A percentile compares a stretch with the other conserved stretches of the same genome.
Conservation (phyloP, 2,888 invertebrate species). For the Noctua janthe region DNA sequence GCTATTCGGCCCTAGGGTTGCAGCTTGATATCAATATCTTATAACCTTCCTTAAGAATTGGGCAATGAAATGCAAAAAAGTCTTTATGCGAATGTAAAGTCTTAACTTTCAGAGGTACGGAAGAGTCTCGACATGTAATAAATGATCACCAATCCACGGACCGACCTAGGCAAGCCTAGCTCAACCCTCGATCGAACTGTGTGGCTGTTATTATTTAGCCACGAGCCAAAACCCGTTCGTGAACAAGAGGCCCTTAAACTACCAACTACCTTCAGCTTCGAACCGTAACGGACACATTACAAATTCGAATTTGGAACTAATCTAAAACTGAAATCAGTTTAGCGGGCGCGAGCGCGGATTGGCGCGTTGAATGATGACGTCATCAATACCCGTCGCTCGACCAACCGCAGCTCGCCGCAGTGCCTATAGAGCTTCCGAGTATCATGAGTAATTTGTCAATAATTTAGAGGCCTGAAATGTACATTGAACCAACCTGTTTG, state of each 20-base stretch:
- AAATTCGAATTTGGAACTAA: slow-evolving; percentile 85
- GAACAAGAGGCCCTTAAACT: slow-evolving; percentile 25
- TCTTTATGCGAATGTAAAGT: background rate
- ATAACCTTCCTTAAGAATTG: background rate
- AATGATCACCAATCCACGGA: background rate
- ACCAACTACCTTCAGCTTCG: slow-evolving; percentile 42
- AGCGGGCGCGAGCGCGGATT: slow-evolving; percentile 80
- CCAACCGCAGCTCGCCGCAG: slow-evolving; percentile 80
- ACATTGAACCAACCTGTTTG: slow-evolving; percentile 36
- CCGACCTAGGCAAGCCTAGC: background rate
- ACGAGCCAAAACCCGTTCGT: background rate
- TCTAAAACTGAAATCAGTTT: slow-evolving; percentile 86
- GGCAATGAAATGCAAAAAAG: background rate
- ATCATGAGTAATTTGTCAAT: slow-evolving; percentile 71
- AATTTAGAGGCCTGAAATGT: slow-evolving; percentile 56
- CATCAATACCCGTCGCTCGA: slow-evolving; percentile 84
- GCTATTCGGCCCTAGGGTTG: background rate
- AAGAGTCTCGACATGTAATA: background rate
- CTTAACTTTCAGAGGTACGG: background rate
- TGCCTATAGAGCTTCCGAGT: slow-evolving; percentile 62
- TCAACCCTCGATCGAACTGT: background rate
- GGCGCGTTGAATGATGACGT: slow-evolving; percentile 87
- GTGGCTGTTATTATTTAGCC: background rate
- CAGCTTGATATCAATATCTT: background rate
- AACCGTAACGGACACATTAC: slow-evolving; percentile 73